A percentile compares a stretch with the other conserved stretches of the same genome.
phyloP scores from a whole-genome alignment of 2,113 vertebrate species.

The Eublepharis macularius region DNA sequence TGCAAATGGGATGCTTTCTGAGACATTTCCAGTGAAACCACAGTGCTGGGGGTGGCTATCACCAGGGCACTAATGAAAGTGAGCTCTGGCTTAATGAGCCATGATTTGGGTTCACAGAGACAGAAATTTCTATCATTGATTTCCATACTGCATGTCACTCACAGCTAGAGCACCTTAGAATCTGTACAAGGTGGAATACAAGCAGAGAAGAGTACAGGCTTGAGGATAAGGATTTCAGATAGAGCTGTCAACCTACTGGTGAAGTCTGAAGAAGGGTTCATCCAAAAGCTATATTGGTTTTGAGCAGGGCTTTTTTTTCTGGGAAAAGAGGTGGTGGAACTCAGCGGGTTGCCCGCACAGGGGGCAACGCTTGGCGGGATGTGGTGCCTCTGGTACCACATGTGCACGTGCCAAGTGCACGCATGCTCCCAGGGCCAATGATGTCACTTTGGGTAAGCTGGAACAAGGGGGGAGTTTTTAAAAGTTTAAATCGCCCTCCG shows the following conservation, averaged over 20 bases:
- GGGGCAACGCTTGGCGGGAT: too few relatives aligned
- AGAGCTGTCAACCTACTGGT: too few relatives aligned
- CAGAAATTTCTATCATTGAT: conserved; percentile 76
- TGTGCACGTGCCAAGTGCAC: too few relatives aligned
- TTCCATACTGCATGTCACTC: conserved; percentile 55
- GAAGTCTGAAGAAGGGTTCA: neutral
- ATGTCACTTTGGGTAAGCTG: too few relatives aligned
- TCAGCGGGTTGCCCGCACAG: too few relatives aligned
- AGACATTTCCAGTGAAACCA: conserved; percentile 37
- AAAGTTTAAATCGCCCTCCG: too few relatives aligned
- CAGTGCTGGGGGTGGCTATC: conserved; percentile 5
- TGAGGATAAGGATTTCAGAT: neutral
- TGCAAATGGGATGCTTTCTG: neutral
- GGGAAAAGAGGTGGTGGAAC: too few relatives aligned
- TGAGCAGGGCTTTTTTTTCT: too few relatives aligned
- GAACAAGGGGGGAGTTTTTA: too few relatives aligned
- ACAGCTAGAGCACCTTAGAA: conserved; percentile 37
- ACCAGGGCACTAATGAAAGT: conserved; percentile 52
- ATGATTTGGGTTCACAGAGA: conserved; percentile 68
- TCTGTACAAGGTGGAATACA: neutral
- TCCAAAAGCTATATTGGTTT: neutral
- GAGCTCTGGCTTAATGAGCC: conserved; percentile 65
- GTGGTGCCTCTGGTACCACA: too few relatives aligned
- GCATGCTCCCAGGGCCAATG: too few relatives aligned
- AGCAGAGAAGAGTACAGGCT: neutral